A percentile compares a stretch with the other conserved stretches of the same genome.
Conservation (phyloP, 1,140 invertebrate species). For the Antheraea mylitta region DNA sequence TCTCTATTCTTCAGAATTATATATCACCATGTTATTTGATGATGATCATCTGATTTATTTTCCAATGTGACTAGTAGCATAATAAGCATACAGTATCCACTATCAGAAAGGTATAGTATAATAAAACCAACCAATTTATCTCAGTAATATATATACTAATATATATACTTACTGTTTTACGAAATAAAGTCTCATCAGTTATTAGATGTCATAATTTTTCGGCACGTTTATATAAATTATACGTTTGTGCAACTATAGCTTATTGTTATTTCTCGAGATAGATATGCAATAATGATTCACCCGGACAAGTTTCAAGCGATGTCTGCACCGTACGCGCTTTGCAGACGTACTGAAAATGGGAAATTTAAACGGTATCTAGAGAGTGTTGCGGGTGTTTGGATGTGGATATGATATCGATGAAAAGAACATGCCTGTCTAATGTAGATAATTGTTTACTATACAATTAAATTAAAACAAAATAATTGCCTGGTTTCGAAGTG, state of each 20-base stretch:
- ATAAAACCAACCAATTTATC: background rate
- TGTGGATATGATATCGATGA: slow-evolving; percentile 28
- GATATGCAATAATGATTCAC: slow-evolving; percentile 20
- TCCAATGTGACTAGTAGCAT: background rate
- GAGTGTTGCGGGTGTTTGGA: slow-evolving; percentile 25
- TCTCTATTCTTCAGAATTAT: no score
- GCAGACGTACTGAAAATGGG: slow-evolving; percentile 57
- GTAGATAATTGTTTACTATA: no score
- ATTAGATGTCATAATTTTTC: slow-evolving; percentile 6
- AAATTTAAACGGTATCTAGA: slow-evolving; percentile 51
- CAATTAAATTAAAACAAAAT: no score
- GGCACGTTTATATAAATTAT: slow-evolving; percentile 48
- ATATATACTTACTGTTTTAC: slow-evolving; percentile 37
- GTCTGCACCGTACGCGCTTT: background rate
- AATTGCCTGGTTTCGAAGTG: no score
- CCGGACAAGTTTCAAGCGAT: background rate
- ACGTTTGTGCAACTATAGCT: background rate
- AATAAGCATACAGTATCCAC: background rate
- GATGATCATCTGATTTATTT: no score
- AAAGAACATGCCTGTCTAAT: background rate
- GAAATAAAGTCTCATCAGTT: slow-evolving; percentile 20
- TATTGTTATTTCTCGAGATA: slow-evolving; percentile 19
- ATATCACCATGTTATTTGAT: no score
- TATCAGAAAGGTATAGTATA: background rate
- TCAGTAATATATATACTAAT: background rate